phyloP scores from a whole-genome alignment of 2,797 vertebrate genomes.

The Microctenopoma steveboyesi region DNA sequence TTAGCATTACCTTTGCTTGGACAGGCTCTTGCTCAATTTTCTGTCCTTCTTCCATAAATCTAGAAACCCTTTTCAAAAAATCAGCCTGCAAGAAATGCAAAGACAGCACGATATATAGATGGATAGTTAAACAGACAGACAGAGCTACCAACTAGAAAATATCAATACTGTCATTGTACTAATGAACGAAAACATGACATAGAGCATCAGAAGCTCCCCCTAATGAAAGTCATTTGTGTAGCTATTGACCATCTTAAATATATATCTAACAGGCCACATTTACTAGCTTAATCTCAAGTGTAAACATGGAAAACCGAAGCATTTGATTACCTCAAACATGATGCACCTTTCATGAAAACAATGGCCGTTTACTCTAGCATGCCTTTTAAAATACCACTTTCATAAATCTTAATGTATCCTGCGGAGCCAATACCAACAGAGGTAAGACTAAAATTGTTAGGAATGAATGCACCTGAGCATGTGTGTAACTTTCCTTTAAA shows the following conservation, averaged over 20 bases:
- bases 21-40: conserved; percentile 44
- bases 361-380: conserved; percentile 31
- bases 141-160: neutral
- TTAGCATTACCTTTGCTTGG: conserved; percentile 65
- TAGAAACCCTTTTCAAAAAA: conserved; percentile 82
- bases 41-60: conserved; percentile 65
- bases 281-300: conserved; percentile 73
- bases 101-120: conserved; percentile 2
- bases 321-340: conserved; percentile 66
- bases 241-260: conserved; percentile 70
- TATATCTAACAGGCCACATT: conserved; percentile 73
- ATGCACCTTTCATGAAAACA: conserved; percentile 61
- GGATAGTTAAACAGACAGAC: conserved; percentile 8
- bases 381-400: conserved; percentile 17
- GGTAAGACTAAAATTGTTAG: conserved; percentile 7
- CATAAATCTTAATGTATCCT: conserved; percentile 20
- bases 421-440: neutral
- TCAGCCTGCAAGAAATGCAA: conserved; percentile 76
- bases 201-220: conserved; percentile 62
- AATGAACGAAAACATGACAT: conserved; percentile 52
- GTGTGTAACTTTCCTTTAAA: neutral
- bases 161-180: conserved; percentile 7
- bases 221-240: conserved; percentile 62
- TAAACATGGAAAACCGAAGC: conserved; percentile 72
- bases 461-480: neutral